Evolutionary conservation across 2,797 vertebrate genomes (phyloP), one percentile per base, ranked within the genome.

Genomic region (Coluber constrictor): DNA sequence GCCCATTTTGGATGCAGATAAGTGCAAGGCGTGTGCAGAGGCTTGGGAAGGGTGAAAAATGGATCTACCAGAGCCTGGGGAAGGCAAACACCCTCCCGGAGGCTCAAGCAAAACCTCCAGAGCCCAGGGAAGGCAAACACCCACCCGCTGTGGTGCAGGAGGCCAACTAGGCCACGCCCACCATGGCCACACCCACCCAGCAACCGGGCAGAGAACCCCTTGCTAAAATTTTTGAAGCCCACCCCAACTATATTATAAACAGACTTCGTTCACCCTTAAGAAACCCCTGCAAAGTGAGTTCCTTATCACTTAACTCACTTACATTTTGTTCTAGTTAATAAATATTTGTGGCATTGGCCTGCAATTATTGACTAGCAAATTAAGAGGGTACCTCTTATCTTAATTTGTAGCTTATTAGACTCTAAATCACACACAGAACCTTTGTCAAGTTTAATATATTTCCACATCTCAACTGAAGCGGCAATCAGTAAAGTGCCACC

Each of bases 401-500:
- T 96, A 96, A 96, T 97, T 96, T 95, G 94, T 91, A 94, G 88
- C 66, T 95, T 95, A 96, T 97, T 97, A 94, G 96, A 93, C 90
- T 92, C 93, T 96, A 95, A 96, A 93, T 95, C 3, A 1, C 94
- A 95, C 89, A 93, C 61, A 95, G 94, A 95, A 87, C 88, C 91
- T 92, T 95, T 95, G 96, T 95, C 96, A 94, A 87, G 95, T 97
- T 96, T 96, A 97, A 97, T 96, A 95, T 95, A 96, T 93, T 83
- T 83, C 90, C 95, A 95, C 93, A 94, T 94, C 93, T 93, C 87
- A 95, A 93, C 95, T 94, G 87, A 29, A 90, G 60, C n/a, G 61
- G 70, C 66, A 89, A 83, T 61, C 70, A 51, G 70, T 63, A 66
- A 89, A 91, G 63, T 86, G 27, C 8, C 57, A 89, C 27, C 70